Evolutionary conservation across 1,140 invertebrate species (phyloP).

Genomic region (Scaptodrosophila lebanonensis): DNA sequence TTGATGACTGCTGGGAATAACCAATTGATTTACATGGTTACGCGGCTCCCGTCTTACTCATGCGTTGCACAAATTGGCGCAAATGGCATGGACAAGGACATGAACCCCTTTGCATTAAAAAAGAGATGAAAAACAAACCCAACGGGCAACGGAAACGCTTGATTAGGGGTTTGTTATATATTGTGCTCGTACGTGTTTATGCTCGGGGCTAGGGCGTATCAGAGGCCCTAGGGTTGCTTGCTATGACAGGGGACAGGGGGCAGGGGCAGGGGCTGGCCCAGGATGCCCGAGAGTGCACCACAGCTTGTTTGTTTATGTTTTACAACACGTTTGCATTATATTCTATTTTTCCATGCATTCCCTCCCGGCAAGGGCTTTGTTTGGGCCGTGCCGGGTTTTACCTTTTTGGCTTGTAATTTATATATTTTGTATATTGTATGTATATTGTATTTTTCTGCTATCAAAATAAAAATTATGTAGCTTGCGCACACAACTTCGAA

Average conservation of each 20-base stretch:
- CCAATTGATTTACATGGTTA: conserved; percentile 66
- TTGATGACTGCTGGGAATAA: conserved; percentile 14
- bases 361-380: conserved; percentile 37
- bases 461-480: conserved; percentile 71
- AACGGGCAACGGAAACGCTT: conserved; percentile 45
- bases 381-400: conserved; percentile 36
- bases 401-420: conserved; percentile 75
- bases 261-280: conserved; percentile 23
- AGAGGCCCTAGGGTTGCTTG: conserved; percentile 54
- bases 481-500: background rate
- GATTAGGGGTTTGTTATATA: conserved; percentile 45
- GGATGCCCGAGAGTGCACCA: conserved; percentile 4
- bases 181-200: conserved; percentile 2
- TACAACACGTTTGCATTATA: conserved; percentile 20
- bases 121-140: conserved; percentile 12
- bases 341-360: conserved; percentile 17
- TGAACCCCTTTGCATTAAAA: conserved; percentile 8
- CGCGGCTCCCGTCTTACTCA: background rate
- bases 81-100: conserved; percentile 15
- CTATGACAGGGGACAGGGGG: conserved; percentile 26
- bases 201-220: conserved; percentile 35
- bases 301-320: conserved; percentile 65
- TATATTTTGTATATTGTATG: conserved; percentile 68
- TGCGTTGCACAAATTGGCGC: conserved; percentile 40
- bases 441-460: conserved; percentile 43